Base-by-base conservation (phyloP, 2,888 invertebrate species). In the Nomada flava region DNA sequence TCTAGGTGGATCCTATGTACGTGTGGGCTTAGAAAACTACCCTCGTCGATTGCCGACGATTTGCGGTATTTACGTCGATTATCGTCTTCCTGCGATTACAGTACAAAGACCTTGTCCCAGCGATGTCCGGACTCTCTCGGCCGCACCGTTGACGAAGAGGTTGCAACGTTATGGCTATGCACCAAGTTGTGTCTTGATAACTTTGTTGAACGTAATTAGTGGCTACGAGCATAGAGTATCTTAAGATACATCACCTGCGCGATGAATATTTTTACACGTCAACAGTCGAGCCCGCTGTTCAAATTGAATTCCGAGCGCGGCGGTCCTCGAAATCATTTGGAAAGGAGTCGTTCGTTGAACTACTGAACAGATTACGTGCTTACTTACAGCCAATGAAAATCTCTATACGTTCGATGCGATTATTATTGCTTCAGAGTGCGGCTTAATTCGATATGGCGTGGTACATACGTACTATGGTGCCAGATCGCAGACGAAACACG, bases 51-150 rank as follows among this genome's bases (percentile, higher is more conserved):
- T 89, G 87, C 65, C 83, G 85, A 84, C 87, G 86, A 88, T 89
- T 88, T 86, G 87, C 87, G 83, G 87, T 85, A 90, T 90, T 90
- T 88, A 88, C 85, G 88, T 84, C 89, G 88, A 90, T 90, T 88
- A 88, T 88, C 90, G 89, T 90, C 90, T 89, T 90, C 90, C 90
- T 88, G 90, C 86, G 71, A 88, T 88, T 88, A 88, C 71, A 67
- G 85, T 79, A 76, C 86, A 86, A 86, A 86, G 86, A 86, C 86
- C 86, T 83, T 86, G 86, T 86, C 83, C 80, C 74, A 76, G 50
- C 86, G 81, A 86, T 86, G 79, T 86, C 86, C 86, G 86, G 81
- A 70, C 77, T 74, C 73, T 67, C 73, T 69, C 67, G 57, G 70
- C 59, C 70, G 70, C 74, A 63, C 71, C 67, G 69, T 65, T 83